Conservation (phyloP, 2,797 vertebrate genomes). For the Capromys pilorides region DNA sequence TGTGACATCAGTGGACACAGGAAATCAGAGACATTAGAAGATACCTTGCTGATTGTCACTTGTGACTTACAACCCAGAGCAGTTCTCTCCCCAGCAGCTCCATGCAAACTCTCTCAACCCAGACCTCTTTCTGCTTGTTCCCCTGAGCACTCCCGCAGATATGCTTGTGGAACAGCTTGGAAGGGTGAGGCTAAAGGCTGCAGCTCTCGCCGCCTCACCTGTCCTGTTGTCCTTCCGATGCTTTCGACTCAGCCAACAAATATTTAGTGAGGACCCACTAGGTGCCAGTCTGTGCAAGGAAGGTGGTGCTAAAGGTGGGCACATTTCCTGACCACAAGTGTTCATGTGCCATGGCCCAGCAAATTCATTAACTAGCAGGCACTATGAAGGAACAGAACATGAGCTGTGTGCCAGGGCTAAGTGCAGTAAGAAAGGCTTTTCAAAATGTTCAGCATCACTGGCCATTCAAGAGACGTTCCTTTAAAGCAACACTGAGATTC, state of each 20-base stretch:
- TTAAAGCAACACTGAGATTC: neutral
- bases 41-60: neutral
- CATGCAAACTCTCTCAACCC: neutral
- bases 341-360: neutral
- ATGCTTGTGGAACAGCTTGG: no score
- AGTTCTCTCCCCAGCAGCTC: neutral
- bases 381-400: neutral
- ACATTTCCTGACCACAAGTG: neutral
- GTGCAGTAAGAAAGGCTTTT: neutral
- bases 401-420: neutral
- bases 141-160: neutral
- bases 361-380: no score
- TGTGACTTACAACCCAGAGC: neutral
- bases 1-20: neutral
- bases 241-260: neutral
- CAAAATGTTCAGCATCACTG: neutral
- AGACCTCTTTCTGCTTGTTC: neutral
- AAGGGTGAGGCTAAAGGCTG: neutral
- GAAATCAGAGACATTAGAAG: neutral
- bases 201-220: neutral
- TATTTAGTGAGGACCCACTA: neutral
- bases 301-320: neutral
- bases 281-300: neutral
- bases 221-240: neutral
- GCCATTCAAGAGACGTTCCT: neutral